A percentile compares a stretch with the other conserved stretches of the same genome.
Conservation (phyloP, 2,113 vertebrate genomes). For the Bufo bufo region DNA sequence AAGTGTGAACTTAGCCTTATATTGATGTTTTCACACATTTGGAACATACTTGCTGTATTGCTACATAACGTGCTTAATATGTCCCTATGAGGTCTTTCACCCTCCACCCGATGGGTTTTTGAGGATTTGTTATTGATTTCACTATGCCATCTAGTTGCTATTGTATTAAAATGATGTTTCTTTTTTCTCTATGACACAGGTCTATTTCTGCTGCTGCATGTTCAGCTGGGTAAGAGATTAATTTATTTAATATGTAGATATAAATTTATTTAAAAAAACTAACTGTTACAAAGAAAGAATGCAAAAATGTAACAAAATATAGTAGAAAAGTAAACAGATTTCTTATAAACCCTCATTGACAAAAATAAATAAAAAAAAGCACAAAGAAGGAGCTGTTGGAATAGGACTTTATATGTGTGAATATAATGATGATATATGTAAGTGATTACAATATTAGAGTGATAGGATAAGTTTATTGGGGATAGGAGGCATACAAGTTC, state of each 20-base stretch:
- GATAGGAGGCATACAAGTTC: too few relatives aligned
- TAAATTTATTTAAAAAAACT: neutral
- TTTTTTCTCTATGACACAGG: conserved; percentile 59
- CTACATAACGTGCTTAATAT: neutral
- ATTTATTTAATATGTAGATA: neutral
- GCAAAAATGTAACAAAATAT: neutral
- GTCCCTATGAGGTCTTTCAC: neutral
- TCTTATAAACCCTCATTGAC: too few relatives aligned
- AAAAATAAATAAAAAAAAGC: too few relatives aligned
- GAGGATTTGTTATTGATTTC: neutral
- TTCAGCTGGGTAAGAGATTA: conserved; percentile 67
- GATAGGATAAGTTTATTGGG: too few relatives aligned
- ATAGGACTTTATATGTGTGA: too few relatives aligned
- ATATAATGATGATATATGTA: too few relatives aligned
- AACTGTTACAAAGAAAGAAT: neutral
- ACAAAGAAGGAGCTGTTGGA: too few relatives aligned
- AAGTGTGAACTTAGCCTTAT: too few relatives aligned
- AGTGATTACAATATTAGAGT: too few relatives aligned
- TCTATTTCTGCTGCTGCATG: conserved; percentile 70
- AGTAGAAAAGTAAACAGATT: neutral
- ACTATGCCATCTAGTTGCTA: neutral
- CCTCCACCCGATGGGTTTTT: neutral
- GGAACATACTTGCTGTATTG: neutral
- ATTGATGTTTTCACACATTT: too few relatives aligned
- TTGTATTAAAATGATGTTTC: neutral